phyloP scores from a whole-genome alignment of 2,888 invertebrate species.

The Euclidia mi region DNA sequence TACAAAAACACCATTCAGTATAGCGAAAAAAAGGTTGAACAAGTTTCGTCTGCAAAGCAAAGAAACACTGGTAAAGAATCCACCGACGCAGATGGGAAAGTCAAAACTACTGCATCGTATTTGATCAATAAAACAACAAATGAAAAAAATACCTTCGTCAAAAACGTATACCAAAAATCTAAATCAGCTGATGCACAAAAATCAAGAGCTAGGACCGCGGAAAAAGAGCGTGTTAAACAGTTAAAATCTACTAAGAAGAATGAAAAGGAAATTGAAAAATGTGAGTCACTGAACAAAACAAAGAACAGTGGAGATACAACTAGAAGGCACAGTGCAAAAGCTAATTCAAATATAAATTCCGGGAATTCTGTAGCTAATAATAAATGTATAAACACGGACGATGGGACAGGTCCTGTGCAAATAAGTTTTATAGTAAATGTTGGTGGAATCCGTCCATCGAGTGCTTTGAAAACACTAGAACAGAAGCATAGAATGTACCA shows the following conservation, averaged over 20 bases:
- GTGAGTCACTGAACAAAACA: constrained; percentile 19
- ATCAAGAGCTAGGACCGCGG: constrained; percentile 41
- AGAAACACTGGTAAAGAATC: constrained; percentile 48
- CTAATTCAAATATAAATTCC: constrained; percentile 58
- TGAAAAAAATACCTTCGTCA: constrained; percentile 59
- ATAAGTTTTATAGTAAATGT: constrained; percentile 82
- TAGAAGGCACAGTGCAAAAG: constrained; percentile 8
- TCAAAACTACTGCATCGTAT: constrained; percentile 67
- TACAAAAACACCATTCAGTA: constrained; percentile 79
- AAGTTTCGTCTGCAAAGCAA: constrained; percentile 49
- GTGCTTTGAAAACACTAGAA: constrained; percentile 74
- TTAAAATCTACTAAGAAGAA: constrained; percentile 25
- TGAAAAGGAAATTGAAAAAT: constrained; percentile 11
- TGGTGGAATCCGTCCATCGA: constrained; percentile 73
- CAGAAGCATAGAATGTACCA: constrained; percentile 84
- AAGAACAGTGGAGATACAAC: too few relatives aligned
- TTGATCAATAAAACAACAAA: constrained; percentile 72
- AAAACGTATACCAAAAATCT: constrained; percentile 62
- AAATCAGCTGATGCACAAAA: constrained; percentile 67
- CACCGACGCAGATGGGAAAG: constrained; percentile 45
- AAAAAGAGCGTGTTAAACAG: constrained; percentile 40
- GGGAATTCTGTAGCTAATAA: constrained; percentile 48
- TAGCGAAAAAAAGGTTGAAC: constrained; percentile 63
- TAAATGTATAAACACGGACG: constrained; percentile 65
- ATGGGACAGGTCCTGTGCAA: constrained; percentile 70